Evolutionary conservation across 2,888 invertebrate species (phyloP), one percentile per base, ranked within the genome.

Genomic region (Morpho deidamia): DNA sequence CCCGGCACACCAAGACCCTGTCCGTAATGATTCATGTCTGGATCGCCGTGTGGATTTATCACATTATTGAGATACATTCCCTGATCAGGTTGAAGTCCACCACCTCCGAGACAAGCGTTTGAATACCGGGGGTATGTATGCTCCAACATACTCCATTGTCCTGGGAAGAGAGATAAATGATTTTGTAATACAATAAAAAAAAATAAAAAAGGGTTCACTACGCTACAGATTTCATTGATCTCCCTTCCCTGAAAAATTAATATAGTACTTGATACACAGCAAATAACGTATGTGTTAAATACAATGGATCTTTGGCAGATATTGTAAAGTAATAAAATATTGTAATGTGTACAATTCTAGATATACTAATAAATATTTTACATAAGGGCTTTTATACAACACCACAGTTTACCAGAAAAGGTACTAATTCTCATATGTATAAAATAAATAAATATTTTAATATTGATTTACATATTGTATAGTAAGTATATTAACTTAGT

Each of bases 81-180:
- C 41, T 90, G 90, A 67, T 92, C 85, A 66, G 90, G 87, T 78
- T 91, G 85, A 75, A 92, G 84, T 76, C 85, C 83, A 70, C 85
- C 81, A 51, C 70, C 70, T 76, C 93, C 93, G 83, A 93, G 91
- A 79, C 93, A 92, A 72, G 93, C 86, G 80, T 91, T 91, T 78
- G 92, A 91, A 90, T 94, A 94, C 80, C 94, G 93, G 78, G 94
- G 92, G 86, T 94, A 94, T 77, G 93, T 92, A 85, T 94, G 93
- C 91, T 95, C 95, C 92, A 95, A 92, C 91, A 95, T 93, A 86
- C 94, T 94, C 95, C 95, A 95, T 90, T 95, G 95, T 90, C 94
- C 95, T 95, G 93, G 92, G 92, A 92, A 90, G 88, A 89, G 88
- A 90, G 89, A 88, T 87, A 90, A 91, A 92, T 83, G 87, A 76